Evolutionary conservation across 2,113 vertebrate genomes (phyloP).

Genomic region (Perca fluviatilis): DNA sequence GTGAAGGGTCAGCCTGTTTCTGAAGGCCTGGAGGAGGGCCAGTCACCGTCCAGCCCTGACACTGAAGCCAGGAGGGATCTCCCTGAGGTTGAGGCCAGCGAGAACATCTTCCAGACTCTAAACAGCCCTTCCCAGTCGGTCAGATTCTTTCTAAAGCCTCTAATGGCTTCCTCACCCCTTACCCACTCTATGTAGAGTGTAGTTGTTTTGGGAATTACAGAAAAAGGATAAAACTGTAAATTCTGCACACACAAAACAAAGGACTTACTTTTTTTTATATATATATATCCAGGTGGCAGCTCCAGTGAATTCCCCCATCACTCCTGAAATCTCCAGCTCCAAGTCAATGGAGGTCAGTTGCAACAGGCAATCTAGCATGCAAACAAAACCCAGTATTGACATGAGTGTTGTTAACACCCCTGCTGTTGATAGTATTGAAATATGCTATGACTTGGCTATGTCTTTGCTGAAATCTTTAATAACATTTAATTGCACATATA

Average conservation of each 20-base stretch:
- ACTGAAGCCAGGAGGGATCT: background rate
- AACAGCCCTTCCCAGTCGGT: constrained; percentile 39
- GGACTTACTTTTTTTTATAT: background rate
- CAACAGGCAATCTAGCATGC: background rate
- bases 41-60: background rate
- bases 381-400: background rate
- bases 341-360: constrained; percentile 37
- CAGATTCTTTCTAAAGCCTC: background rate
- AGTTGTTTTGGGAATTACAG: background rate
- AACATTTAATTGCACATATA: constrained; percentile 8
- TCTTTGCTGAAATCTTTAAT: background rate
- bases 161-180: background rate
- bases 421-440: background rate
- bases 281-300: constrained; percentile 15
- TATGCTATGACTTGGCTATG: background rate
- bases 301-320: constrained; percentile 11
- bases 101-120: background rate
- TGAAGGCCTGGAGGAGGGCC: background rate
- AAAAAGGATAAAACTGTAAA: background rate
- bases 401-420: background rate
- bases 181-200: background rate
- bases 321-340: constrained; percentile 3
- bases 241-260: background rate
- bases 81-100: background rate
- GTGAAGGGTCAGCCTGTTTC: constrained; percentile 67